phyloP scores from a whole-genome alignment of 2,888 invertebrate genomes.

The Eupithecia subumbrata region DNA sequence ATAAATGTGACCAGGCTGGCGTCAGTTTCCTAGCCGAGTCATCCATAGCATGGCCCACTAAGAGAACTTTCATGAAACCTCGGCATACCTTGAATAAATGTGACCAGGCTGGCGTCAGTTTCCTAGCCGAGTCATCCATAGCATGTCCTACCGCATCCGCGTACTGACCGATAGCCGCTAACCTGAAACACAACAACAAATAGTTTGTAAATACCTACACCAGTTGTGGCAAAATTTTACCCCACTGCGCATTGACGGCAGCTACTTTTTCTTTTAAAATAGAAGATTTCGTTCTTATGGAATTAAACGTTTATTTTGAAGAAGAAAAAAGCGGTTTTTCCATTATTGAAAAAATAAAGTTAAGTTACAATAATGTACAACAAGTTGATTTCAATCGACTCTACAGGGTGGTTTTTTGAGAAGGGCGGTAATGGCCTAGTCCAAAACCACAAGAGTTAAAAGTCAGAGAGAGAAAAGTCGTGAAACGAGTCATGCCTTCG shows the following conservation, averaged over 20 bases:
- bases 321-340: neutral
- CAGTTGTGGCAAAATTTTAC: no score
- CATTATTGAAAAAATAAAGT: no score
- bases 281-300: neutral
- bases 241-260: no score
- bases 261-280: neutral
- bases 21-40: conserved; percentile 73
- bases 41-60: conserved; percentile 52
- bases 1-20: conserved; percentile 90
- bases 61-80: no score
- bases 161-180: conserved; percentile 86
- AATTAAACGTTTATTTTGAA: neutral
- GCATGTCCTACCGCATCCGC: conserved; percentile 61
- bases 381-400: no score
- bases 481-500: no score
- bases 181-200: conserved; percentile 48
- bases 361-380: no score
- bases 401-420: no score
- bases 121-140: conserved; percentile 55
- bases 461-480: no score
- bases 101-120: conserved; percentile 88
- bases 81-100: conserved; percentile 88
- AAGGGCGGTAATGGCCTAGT: no score
- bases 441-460: no score
- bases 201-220: neutral